phyloP scores from a whole-genome alignment of 2,888 invertebrate genomes.

The Mechanitis messenoides region DNA sequence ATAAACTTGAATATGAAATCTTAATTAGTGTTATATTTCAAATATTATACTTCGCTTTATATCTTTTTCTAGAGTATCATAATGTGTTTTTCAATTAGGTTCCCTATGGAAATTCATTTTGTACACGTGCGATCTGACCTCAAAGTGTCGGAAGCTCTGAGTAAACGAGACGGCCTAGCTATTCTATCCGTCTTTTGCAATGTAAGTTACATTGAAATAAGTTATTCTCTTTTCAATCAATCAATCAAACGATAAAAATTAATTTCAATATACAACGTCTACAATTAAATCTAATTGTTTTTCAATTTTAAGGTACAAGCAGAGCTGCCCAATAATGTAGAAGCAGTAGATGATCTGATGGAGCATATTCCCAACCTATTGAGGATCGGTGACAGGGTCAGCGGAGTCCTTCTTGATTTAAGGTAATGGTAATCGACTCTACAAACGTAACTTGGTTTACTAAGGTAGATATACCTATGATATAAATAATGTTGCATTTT shows the following conservation, averaged over 20 bases:
- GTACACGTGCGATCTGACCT: slow-evolving; percentile 58
- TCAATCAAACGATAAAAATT: too few relatives aligned
- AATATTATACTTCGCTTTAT: not conserved
- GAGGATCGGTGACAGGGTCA: slow-evolving; percentile 46
- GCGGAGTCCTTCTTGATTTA: slow-evolving; percentile 52
- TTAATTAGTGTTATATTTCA: too few relatives aligned
- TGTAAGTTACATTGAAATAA: slow-evolving; percentile 38
- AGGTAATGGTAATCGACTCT: slow-evolving; percentile 36
- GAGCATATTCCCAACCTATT: slow-evolving; percentile 46
- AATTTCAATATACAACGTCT: too few relatives aligned
- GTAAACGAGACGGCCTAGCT: slow-evolving; percentile 52
- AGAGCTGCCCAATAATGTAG: slow-evolving; percentile 39
- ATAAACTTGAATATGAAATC: too few relatives aligned
- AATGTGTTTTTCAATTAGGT: slow-evolving; percentile 37
- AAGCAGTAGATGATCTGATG: slow-evolving; percentile 45
- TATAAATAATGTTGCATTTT: too few relatives aligned
- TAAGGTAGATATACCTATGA: too few relatives aligned
- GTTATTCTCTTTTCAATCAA: slow-evolving; percentile 1
- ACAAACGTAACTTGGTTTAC: too few relatives aligned
- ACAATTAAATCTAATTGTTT: too few relatives aligned
- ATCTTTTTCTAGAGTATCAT: not conserved
- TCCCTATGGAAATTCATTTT: slow-evolving; percentile 63
- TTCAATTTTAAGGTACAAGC: slow-evolving; percentile 41
- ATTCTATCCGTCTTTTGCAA: slow-evolving; percentile 59
- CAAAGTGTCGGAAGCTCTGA: slow-evolving; percentile 45